Base-by-base conservation (phyloP, 2,888 invertebrate species). In the Omphaloscelis lunosa region DNA sequence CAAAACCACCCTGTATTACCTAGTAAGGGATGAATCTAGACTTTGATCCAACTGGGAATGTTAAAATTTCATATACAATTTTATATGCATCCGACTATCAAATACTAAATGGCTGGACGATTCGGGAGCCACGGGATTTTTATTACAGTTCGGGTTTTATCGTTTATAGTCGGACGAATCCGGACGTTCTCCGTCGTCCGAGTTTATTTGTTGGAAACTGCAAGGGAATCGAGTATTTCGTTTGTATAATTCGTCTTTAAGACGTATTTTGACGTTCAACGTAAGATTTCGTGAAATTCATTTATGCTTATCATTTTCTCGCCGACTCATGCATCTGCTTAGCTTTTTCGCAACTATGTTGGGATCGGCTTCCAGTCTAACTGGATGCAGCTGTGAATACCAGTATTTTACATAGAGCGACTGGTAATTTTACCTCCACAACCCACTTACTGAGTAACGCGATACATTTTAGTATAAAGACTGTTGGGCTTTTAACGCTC, bases 91-190 rank as follows among this genome's bases (percentile, higher is more conserved):
- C 4, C 51, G 56, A 39, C 65, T 69, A 78, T 85, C 72, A 82
- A 82, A 85, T 78, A 45, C 68, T 85, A 74, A 83, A 85, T 75
- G 72, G 67, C 20, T 72, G 69, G 65, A 63, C 63, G 71, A 70
- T 67, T 72, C 69, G 39, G 85, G 27, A 70, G 11, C 78, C 69
- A 39, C 58, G 15, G 72, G 86, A 85, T 66, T 84, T 83, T 85
- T 85, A 85, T 84, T 78, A 58, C 56, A 66, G 41, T 65, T 45
- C 51, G 53, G 39, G 67, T 65, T 85, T 85, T 82, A 83, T 85
- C 74, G 58, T 75, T 84, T 75, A 85, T 72, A 61, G 59, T 34
- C 62, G 72, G 61, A 39, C 15, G 65, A 53, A 1, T 51, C 15
- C 83, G 86, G 62, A 59, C 58, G 71, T 29, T 23, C 2, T 58